Conservation (phyloP, 2,797 vertebrate genomes). For the Channallabes apus region DNA sequence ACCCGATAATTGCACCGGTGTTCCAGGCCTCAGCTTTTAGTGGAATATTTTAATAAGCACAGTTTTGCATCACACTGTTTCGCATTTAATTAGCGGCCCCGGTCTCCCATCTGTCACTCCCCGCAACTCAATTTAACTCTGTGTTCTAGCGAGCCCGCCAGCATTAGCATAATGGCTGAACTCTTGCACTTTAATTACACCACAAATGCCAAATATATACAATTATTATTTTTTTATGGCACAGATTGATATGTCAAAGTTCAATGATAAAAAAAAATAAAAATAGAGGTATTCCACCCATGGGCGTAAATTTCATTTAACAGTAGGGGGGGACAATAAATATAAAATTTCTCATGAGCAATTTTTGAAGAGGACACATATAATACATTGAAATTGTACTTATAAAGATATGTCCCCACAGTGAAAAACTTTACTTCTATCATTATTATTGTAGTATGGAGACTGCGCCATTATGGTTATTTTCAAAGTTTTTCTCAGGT, state of each 20-base stretch:
- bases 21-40: slow-evolving; percentile 62
- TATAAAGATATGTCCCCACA: too few species aligned
- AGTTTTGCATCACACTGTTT: slow-evolving; percentile 61
- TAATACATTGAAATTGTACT: too few species aligned
- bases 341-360: too few species aligned
- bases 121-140: slow-evolving; percentile 57
- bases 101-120: slow-evolving; percentile 58
- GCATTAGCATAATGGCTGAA: slow-evolving; percentile 59
- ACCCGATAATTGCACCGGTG: slow-evolving; percentile 62
- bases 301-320: too few species aligned
- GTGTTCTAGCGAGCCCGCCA: slow-evolving; percentile 47
- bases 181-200: slow-evolving; percentile 53
- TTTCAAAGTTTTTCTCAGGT: too few species aligned
- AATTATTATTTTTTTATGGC: not conserved
- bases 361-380: too few species aligned
- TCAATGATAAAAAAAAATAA: slow-evolving; percentile 41
- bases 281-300: slow-evolving; percentile 6
- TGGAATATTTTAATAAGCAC: slow-evolving; percentile 62
- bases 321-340: too few species aligned
- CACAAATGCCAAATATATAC: slow-evolving; percentile 52
- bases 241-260: slow-evolving; percentile 35
- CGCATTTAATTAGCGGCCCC: slow-evolving; percentile 60
- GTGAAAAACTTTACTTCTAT: too few species aligned
- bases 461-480: too few species aligned
- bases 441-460: too few species aligned